These are phyloP conservation scores for Tetramorium bicarinatum DNA, from an alignment of 2,888 invertebrate genomes.

Conservation along the genomic window DNA sequence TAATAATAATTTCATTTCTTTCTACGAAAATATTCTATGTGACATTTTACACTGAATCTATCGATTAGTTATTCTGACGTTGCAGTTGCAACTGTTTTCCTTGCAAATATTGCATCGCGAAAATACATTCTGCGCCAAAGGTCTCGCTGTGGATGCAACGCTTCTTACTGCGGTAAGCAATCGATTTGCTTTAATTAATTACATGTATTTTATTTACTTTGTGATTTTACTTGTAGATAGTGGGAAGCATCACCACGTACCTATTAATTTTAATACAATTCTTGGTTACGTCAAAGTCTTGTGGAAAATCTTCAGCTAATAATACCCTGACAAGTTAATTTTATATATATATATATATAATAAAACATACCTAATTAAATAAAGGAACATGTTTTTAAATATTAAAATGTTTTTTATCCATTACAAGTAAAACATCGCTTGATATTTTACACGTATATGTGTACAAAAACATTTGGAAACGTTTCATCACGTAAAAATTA, in stretches of 20 bases:
- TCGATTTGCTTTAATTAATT: not conserved
- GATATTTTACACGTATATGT: not conserved
- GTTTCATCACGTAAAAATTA: not conserved
- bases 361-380: not conserved
- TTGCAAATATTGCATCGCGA: slow-evolving; percentile 79
- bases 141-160: slow-evolving; percentile 74
- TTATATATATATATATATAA: not conserved
- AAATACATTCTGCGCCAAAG: slow-evolving; percentile 76
- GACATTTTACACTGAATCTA: not conserved
- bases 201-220: not conserved
- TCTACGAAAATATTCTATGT: not conserved
- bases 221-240: slow-evolving; percentile 72
- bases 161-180: slow-evolving; percentile 76
- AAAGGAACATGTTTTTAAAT: not conserved
- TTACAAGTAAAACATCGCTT: not conserved
- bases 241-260: slow-evolving; percentile 78
- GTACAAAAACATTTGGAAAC: not conserved
- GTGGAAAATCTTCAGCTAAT: not conserved
- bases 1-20: not conserved
- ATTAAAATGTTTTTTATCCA: not conserved
- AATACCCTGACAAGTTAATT: not conserved
- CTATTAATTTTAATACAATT: slow-evolving; percentile 80
- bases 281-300: slow-evolving; percentile 29
- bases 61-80: slow-evolving; percentile 7
- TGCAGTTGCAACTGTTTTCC: slow-evolving; percentile 80